phyloP scores from a whole-genome alignment of 2,888 invertebrate genomes.

The Lymantria dispar region DNA sequence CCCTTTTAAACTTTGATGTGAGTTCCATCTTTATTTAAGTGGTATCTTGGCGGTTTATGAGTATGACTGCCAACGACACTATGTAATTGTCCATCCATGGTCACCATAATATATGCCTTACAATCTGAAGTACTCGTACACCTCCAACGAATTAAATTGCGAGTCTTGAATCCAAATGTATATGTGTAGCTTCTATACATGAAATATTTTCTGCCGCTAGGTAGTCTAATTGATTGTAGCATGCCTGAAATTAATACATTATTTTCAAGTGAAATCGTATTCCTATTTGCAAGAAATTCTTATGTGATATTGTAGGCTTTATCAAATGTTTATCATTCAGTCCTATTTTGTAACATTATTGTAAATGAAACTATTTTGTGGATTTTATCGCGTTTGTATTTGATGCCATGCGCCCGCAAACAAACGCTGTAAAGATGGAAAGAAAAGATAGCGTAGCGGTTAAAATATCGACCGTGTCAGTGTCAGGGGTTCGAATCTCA shows the following conservation, averaged over 20 bases:
- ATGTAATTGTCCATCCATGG: slow-evolving; percentile 5
- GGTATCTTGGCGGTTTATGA: slow-evolving; percentile 19
- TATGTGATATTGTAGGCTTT: too few species aligned
- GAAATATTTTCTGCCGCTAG: slow-evolving; percentile 15
- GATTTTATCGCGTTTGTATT: too few species aligned
- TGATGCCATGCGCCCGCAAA: too few species aligned
- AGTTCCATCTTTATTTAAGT: slow-evolving; percentile 12
- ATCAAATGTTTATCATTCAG: too few species aligned
- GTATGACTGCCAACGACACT: slow-evolving; percentile 6
- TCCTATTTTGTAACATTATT: too few species aligned
- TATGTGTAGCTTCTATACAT: slow-evolving; percentile 20
- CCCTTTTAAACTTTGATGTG: slow-evolving; percentile 8
- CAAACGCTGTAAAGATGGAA: too few species aligned
- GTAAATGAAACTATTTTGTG: too few species aligned
- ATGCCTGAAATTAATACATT: slow-evolving; percentile 11
- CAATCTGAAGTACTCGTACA: slow-evolving; percentile 24
- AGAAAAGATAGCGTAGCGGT: too few species aligned
- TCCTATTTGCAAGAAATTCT: too few species aligned
- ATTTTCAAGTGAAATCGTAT: too few species aligned
- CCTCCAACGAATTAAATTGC: slow-evolving; percentile 14
- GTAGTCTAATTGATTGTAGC: slow-evolving; percentile 5
- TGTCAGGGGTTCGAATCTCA: too few species aligned
- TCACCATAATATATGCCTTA: slow-evolving; percentile 14
- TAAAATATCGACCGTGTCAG: too few species aligned
- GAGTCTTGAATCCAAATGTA: slow-evolving; percentile 7